Evolutionary conservation across 1,140 invertebrate genomes (phyloP).

Genomic region (Agraylea sexmaculata): DNA sequence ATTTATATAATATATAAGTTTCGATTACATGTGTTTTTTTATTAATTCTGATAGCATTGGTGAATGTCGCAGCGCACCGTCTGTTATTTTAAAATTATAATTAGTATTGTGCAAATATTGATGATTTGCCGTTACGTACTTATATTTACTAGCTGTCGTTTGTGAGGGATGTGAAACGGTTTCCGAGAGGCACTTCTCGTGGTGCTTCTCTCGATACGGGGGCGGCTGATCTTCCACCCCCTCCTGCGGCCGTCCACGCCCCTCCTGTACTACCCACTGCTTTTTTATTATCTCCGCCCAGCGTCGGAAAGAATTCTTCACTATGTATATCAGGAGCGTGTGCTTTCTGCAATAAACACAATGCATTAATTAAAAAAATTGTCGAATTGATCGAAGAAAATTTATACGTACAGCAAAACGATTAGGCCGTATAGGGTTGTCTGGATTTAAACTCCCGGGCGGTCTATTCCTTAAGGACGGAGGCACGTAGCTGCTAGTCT

Average conservation of each 20-base stretch:
- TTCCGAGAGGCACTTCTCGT: slow-evolving; percentile 12
- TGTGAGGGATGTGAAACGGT: slow-evolving; percentile 18
- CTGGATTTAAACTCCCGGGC: slow-evolving; percentile 3
- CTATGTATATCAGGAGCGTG: slow-evolving; percentile 19
- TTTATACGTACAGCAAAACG: slow-evolving; percentile 2
- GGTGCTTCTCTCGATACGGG: slow-evolving; percentile 8
- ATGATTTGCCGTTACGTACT: too few species aligned
- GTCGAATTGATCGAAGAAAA: not conserved
- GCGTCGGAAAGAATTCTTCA: slow-evolving; percentile 18
- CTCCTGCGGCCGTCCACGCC: slow-evolving; percentile 3
- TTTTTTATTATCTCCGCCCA: slow-evolving; percentile 11
- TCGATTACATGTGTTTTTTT: too few species aligned
- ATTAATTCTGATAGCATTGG: too few species aligned
- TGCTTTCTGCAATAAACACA: slow-evolving; percentile 10
- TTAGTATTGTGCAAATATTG: too few species aligned
- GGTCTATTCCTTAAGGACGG: slow-evolving; percentile 15
- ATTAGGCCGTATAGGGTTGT: not conserved
- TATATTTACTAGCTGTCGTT: slow-evolving; percentile 20
- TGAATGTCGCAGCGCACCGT: too few species aligned
- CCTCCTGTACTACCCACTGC: not conserved
- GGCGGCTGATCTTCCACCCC: slow-evolving; percentile 10
- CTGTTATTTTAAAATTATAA: too few species aligned
- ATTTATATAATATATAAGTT: too few species aligned
- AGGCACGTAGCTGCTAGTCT: slow-evolving; percentile 14
- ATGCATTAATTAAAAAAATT: not conserved